phyloP scores from a whole-genome alignment of 1,140 invertebrate species.

The Eriosoma lanigerum region DNA sequence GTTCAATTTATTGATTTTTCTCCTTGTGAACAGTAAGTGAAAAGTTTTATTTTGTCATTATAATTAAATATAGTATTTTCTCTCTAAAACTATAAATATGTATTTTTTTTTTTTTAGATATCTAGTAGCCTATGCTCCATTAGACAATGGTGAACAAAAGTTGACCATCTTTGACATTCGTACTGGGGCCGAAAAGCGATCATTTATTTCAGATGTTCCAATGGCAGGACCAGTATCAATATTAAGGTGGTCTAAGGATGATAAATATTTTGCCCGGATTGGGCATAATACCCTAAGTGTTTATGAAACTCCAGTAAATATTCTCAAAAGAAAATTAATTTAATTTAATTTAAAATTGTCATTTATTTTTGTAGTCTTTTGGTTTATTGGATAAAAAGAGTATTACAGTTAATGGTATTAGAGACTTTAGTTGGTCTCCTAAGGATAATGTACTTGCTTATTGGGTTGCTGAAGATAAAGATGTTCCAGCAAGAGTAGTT shows the following conservation, averaged over 20 bases:
- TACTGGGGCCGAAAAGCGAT: conserved; percentile 88
- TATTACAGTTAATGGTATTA: conserved; percentile 86
- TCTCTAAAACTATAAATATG: no score
- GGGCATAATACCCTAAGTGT: conserved; percentile 83
- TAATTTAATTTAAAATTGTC: background rate
- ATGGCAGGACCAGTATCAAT: conserved; percentile 70
- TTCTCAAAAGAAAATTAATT: conserved; percentile 1
- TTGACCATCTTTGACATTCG: conserved; percentile 93
- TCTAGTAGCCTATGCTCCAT: conserved; percentile 86
- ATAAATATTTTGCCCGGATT: conserved; percentile 92
- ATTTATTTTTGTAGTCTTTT: conserved; percentile 70
- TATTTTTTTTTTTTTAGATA: conserved; percentile 64
- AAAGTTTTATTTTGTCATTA: background rate
- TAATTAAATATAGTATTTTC: conserved; percentile 26
- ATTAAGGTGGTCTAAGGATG: conserved; percentile 96
- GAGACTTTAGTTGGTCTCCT: conserved; percentile 97
- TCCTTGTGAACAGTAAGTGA: conserved; percentile 87
- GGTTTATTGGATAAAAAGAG: conserved; percentile 92
- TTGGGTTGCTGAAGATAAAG: conserved; percentile 97
- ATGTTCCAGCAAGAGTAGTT: conserved; percentile 82
- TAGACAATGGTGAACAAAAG: conserved; percentile 69
- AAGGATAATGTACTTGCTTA: conserved; percentile 95
- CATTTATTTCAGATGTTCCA: conserved; percentile 82
- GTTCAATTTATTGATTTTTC: conserved; percentile 98
- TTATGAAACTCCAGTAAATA: conserved; percentile 85